Percentiles rank a stretch among this genome's conserved stretches.
phyloP scores from a whole-genome alignment of 2,113 vertebrate species.

The Hippocampus abdominalis region DNA sequence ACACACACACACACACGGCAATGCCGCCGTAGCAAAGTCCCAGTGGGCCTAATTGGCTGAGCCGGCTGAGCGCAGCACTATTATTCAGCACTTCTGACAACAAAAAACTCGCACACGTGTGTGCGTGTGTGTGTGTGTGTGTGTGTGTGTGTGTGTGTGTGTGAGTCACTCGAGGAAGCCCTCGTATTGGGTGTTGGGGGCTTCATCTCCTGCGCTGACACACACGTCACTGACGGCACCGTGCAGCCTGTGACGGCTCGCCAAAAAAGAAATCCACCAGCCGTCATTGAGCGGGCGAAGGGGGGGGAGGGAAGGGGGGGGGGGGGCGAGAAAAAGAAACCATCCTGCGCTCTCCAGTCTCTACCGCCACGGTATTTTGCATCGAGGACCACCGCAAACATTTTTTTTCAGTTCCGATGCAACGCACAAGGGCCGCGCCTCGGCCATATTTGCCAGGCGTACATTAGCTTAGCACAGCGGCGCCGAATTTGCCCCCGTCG shows the following conservation, averaged over 20 bases:
- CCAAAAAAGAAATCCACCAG: constrained; percentile 2
- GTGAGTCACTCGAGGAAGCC: constrained; percentile 60
- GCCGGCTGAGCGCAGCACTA: constrained; percentile 58
- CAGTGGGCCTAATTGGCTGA: constrained; percentile 64
- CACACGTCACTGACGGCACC: constrained; percentile 42
- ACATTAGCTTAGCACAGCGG: constrained; percentile 1
- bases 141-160: constrained; percentile 25
- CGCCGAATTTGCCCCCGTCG: not conserved
- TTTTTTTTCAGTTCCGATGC: no score
- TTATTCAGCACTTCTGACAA: constrained; percentile 67
- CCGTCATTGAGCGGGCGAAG: not conserved
- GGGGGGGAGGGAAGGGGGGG: no score
- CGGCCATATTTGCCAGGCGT: not conserved
- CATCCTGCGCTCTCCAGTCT: not conserved
- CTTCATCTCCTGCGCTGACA: constrained; percentile 59
- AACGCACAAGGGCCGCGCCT: not conserved
- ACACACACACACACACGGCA: constrained; percentile 22
- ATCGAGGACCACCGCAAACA: no score
- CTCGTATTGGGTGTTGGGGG: constrained; percentile 3
- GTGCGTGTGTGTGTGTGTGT: constrained; percentile 13
- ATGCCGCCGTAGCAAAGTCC: constrained; percentile 40
- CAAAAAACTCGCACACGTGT: constrained; percentile 20
- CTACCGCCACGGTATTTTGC: not conserved
- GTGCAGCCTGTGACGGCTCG: not conserved
- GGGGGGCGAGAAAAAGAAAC: not conserved